Percentiles rank a stretch among this genome's conserved stretches.
Evolutionary conservation across 2,888 invertebrate species (phyloP).

Genomic region (Coecobrya sp.): DNA sequence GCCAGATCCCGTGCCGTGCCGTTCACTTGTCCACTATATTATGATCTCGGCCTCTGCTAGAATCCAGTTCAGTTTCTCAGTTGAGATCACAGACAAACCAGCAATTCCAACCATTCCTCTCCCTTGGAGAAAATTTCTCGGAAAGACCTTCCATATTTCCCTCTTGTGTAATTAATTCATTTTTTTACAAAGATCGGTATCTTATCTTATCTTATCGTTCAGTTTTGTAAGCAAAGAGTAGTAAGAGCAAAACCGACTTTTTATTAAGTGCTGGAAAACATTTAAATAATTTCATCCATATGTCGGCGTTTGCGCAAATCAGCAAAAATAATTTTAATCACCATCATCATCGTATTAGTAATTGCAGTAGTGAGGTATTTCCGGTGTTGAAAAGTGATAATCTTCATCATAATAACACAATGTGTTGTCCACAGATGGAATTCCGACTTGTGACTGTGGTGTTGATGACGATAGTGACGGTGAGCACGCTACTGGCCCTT

Average conservation of each 20-base stretch:
- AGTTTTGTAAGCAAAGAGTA: neutral
- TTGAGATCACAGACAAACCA: neutral
- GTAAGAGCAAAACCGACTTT: neutral
- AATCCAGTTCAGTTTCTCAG: slow-evolving; percentile 27
- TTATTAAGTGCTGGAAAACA: neutral
- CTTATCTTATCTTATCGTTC: neutral
- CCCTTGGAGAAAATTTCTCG: neutral
- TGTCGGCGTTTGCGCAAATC: slow-evolving; percentile 43
- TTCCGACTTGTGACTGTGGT: slow-evolving; percentile 71
- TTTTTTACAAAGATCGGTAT: neutral
- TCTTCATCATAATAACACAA: slow-evolving; percentile 52
- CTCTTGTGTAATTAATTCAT: slow-evolving; percentile 6
- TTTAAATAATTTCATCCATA: neutral
- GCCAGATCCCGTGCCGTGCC: neutral
- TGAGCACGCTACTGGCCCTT: slow-evolving; percentile 69
- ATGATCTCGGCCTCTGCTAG: neutral
- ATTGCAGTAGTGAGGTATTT: slow-evolving; percentile 17
- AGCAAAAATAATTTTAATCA: slow-evolving; percentile 8
- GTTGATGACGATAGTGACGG: slow-evolving; percentile 74
- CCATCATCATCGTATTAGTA: neutral
- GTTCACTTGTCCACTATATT: slow-evolving; percentile 11
- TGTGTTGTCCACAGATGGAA: slow-evolving; percentile 77
- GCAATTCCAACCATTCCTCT: neutral
- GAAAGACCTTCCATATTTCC: slow-evolving; percentile 21
- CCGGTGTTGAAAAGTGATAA: slow-evolving; percentile 54